Conservation (phyloP, 1,140 invertebrate genomes). For the Anthonomus grandis region DNA sequence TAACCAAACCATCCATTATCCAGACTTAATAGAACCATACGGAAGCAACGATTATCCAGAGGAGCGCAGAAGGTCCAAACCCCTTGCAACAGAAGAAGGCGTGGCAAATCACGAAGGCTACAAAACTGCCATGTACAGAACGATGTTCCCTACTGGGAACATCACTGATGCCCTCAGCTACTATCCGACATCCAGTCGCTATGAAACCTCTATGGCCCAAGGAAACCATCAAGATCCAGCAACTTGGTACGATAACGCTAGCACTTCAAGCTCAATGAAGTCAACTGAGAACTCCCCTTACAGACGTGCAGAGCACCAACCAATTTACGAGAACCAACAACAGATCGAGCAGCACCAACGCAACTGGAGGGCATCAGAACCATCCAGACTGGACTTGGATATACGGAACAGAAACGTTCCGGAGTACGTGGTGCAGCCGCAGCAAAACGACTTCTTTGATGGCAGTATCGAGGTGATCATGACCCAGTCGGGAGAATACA, state of each 20-base stretch:
- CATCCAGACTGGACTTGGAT: slow-evolving; percentile 48
- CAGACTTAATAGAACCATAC: slow-evolving; percentile 67
- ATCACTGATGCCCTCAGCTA: slow-evolving; percentile 73
- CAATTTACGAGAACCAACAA: slow-evolving; percentile 51
- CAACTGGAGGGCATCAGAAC: slow-evolving; percentile 50
- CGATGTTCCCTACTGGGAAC: slow-evolving; percentile 67
- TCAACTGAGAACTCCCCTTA: slow-evolving; percentile 59
- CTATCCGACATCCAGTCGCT: slow-evolving; percentile 66
- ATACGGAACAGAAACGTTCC: slow-evolving; percentile 49
- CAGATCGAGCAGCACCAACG: slow-evolving; percentile 51
- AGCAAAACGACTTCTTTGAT: slow-evolving; percentile 50
- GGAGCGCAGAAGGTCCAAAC: slow-evolving; percentile 49
- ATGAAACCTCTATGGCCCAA: slow-evolving; percentile 61
- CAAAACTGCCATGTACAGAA: slow-evolving; percentile 61
- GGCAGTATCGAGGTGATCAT: slow-evolving; percentile 63
- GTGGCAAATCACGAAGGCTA: slow-evolving; percentile 63
- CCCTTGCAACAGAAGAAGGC: slow-evolving; percentile 54
- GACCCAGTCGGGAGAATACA: slow-evolving; percentile 73
- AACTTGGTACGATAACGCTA: slow-evolving; percentile 56
- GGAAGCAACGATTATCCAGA: slow-evolving; percentile 53
- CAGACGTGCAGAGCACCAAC: slow-evolving; percentile 54
- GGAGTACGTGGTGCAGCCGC: slow-evolving; percentile 45
- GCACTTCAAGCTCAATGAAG: slow-evolving; percentile 56
- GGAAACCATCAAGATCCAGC: slow-evolving; percentile 56
- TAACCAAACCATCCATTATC: slow-evolving; percentile 61